Evolutionary conservation across 1,140 invertebrate species (phyloP).

Genomic region (Andricus grossulariae): DNA sequence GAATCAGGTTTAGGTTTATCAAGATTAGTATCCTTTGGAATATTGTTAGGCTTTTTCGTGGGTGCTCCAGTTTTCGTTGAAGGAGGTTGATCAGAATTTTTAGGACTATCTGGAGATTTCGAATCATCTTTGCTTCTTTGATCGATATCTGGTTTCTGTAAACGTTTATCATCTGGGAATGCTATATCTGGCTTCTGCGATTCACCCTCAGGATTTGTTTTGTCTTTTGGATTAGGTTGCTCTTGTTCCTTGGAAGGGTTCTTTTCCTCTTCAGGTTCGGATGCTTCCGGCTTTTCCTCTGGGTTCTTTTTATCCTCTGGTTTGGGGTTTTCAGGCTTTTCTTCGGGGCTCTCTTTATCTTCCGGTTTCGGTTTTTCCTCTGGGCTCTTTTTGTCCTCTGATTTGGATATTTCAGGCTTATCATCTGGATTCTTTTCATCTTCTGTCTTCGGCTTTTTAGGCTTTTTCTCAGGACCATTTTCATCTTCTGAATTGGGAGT

Average conservation of each 20-base stretch:
- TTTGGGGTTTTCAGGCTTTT: no score
- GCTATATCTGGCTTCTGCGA: background rate
- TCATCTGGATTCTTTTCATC: background rate
- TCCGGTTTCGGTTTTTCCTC: no score
- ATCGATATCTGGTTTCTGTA: background rate
- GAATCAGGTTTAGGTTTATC: slow-evolving; percentile 3
- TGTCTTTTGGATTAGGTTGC: background rate
- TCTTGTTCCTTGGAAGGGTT: slow-evolving; percentile 14
- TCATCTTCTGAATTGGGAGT: background rate
- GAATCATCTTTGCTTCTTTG: background rate
- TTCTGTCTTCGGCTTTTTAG: background rate
- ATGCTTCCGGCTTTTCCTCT: no score
- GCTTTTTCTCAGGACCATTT: slow-evolving; percentile 1
- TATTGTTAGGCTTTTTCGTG: background rate
- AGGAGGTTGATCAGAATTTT: no score
- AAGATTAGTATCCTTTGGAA: background rate
- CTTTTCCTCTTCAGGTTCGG: background rate
- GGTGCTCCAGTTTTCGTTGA: slow-evolving; percentile 9
- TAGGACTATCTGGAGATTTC: background rate
- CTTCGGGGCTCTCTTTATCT: no score
- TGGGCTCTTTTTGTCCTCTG: no score
- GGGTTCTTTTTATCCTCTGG: no score
- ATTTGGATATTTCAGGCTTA: background rate
- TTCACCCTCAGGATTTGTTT: background rate
- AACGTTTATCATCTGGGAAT: background rate